Evolutionary conservation across 2,888 invertebrate genomes (phyloP).

Genomic region (Xestoiulus laeticollis): DNA sequence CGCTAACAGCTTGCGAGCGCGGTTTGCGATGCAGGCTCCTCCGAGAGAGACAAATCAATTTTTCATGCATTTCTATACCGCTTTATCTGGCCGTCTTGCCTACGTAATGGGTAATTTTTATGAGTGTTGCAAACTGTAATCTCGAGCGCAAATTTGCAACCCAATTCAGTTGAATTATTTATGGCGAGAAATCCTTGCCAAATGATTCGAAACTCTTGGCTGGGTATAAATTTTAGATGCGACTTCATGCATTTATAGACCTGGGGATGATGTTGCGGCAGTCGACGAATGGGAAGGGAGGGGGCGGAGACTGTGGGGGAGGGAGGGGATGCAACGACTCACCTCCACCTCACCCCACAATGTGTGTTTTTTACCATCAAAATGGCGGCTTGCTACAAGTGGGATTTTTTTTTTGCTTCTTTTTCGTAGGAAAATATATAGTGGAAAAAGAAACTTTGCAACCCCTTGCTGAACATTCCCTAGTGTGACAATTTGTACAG

Average conservation of each 20-base stretch:
- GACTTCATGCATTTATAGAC: neutral
- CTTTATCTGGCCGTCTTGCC: conserved; percentile 6
- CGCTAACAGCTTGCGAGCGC: neutral
- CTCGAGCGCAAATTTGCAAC: conserved; percentile 54
- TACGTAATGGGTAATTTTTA: conserved; percentile 54
- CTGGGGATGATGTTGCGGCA: neutral
- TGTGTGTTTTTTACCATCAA: neutral
- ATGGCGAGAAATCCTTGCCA: conserved; percentile 45
- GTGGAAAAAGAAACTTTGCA: too few species aligned
- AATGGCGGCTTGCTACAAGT: neutral
- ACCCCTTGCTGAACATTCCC: too few species aligned
- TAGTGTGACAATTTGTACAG: too few species aligned
- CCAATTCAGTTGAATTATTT: conserved; percentile 53
- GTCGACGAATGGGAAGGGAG: neutral
- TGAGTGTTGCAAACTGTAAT: conserved; percentile 53
- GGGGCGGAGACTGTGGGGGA: neutral
- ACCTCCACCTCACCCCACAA: neutral
- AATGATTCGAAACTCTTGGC: conserved; percentile 28
- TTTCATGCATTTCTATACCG: conserved; percentile 49
- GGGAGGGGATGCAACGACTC: neutral
- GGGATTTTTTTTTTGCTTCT: neutral
- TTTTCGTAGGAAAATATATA: too few species aligned
- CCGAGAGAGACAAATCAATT: conserved; percentile 52
- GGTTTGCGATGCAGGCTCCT: conserved; percentile 3
- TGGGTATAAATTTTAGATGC: conserved; percentile 43